Base-by-base conservation (phyloP, 2,113 vertebrate genomes). In the Tachysurus fulvidraco region DNA sequence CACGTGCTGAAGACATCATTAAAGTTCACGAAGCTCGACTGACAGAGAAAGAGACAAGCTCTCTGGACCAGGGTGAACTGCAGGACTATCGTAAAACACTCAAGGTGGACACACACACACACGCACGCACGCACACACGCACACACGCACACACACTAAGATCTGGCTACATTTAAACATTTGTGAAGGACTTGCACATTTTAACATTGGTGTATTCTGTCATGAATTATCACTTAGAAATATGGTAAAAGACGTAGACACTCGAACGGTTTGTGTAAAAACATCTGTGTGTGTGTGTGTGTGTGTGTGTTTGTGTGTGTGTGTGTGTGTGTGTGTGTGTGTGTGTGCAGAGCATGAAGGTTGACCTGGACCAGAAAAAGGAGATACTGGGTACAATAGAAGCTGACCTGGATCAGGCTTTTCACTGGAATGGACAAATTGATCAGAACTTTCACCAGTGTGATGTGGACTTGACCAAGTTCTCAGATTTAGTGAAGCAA, bases 21-120 rank as follows among this genome's bases (percentile, higher is more conserved):
- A 98, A 98, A 93, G 97, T 98, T 83, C 94, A 97, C 0, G 98
- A 99, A 93, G 95, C 97, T 59, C 95, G 97, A n/a, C 95, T 99
- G 12, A 98, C 97, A 0, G 98, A 99, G 92, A 98, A 98, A 83
- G 98, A 99, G 85, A 99, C 98, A 0, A 93, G 97, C 86, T 97
- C 95, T 83, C 93, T 98, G 90, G 97, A 98, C 86, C 92, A 93
- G 55, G 93, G 95, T 83, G 98, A 98, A 90, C 91, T 97, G 85
- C 97, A 98, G 81, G 95, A 94, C 76, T 97, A 98, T 81, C 94
- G 95, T 30, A 93, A 87, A 85, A 94, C 93, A 19, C 94, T 99
- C 11, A 99, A 97, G 96, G 98, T 99, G 87, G 91, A 54, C 25
- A 12, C 25, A 71, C 23, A 64, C 41, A 65, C 57, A 52, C 41